phyloP scores from a whole-genome alignment of 2,888 invertebrate genomes.

The Pterobdella sp. region DNA sequence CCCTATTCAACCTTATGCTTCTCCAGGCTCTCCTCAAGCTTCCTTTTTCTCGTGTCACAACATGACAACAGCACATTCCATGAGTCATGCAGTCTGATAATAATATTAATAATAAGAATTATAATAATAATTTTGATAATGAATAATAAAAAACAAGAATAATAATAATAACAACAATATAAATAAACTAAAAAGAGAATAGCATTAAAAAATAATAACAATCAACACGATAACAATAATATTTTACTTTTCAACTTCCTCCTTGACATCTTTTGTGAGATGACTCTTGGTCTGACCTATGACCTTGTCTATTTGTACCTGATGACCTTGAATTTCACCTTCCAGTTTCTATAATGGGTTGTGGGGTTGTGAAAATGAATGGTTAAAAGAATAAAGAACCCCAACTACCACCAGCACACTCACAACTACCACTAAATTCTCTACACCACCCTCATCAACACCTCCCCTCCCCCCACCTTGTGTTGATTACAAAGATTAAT shows the following conservation, averaged over 20 bases:
- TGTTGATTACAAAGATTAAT: constrained; percentile 87
- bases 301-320: constrained; percentile 74
- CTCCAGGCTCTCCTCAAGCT: constrained; percentile 74
- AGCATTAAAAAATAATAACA: too few species aligned
- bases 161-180: too few species aligned
- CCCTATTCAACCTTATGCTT: constrained; percentile 65
- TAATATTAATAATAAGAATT: too few species aligned
- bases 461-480: constrained; percentile 50
- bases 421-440: neutral
- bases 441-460: neutral
- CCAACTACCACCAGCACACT: neutral
- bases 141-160: too few species aligned
- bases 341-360: constrained; percentile 64
- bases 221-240: neutral
- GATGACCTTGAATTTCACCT: constrained; percentile 77
- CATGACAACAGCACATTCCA: constrained; percentile 68
- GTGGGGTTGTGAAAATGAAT: neutral
- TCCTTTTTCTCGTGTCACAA: constrained; percentile 65
- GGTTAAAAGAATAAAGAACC: neutral
- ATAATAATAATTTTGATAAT: too few species aligned
- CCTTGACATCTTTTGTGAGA: constrained; percentile 55
- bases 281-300: constrained; percentile 69
- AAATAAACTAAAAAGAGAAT: too few species aligned
- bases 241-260: neutral
- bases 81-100: constrained; percentile 61